Percentiles rank a stretch among this genome's conserved stretches.
phyloP scores from a whole-genome alignment of 2,113 vertebrate genomes.

The Macheiramphus alcinus region DNA sequence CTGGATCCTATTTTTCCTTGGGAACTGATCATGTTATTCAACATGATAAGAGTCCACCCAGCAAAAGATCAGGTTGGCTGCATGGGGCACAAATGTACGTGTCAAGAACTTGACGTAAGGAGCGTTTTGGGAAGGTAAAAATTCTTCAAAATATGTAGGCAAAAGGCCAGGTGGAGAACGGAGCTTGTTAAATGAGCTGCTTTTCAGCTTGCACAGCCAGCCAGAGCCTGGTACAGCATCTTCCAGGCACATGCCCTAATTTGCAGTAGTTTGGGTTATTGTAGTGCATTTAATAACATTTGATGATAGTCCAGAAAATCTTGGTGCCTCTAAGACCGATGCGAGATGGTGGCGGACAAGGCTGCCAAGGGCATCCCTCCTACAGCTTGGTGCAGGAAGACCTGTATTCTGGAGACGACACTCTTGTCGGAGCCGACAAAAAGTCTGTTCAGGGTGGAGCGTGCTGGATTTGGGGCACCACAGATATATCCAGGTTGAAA shows the following conservation, averaged over 20 bases:
- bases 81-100: background rate
- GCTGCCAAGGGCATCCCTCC: background rate
- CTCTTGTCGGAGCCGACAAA: fast-evolving
- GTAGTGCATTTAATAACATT: background rate
- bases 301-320: background rate
- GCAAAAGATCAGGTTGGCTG: background rate
- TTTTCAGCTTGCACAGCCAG: background rate
- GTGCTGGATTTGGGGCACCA: background rate
- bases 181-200: background rate
- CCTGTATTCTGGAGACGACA: background rate
- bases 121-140: background rate
- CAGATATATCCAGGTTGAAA: background rate
- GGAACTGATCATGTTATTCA: background rate
- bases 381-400: background rate
- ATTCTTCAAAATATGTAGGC: background rate
- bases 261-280: background rate
- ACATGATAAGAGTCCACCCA: background rate
- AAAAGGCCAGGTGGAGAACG: background rate
- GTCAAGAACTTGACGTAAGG: background rate
- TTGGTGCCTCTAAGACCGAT: background rate
- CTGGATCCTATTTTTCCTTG: background rate
- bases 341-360: background rate
- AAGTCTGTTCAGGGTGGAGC: fast-evolving
- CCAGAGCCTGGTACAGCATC: background rate
- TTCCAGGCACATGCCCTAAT: background rate